These are phyloP conservation scores for Aegypius monachus DNA, from an alignment of 2,113 vertebrate species.

Conservation along the genomic window DNA sequence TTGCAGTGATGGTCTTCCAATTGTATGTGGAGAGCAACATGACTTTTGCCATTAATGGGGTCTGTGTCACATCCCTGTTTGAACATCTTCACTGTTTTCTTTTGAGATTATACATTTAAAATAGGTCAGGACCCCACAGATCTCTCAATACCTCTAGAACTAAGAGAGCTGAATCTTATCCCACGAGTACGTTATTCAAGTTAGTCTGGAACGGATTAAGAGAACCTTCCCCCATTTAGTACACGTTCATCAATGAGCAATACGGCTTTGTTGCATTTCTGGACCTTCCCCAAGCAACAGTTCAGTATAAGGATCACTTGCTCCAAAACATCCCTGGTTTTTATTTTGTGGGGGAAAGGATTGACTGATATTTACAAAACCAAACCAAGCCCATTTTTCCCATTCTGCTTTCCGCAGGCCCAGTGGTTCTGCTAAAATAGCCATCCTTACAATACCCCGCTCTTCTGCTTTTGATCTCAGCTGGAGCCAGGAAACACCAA, in stretches of 20 bases:
- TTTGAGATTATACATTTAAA: rapidly evolving
- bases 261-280: background rate
- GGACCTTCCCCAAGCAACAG: background rate
- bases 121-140: background rate
- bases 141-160: background rate
- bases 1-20: background rate
- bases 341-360: background rate
- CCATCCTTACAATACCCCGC: background rate
- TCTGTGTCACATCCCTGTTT: background rate
- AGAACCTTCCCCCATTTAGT: background rate
- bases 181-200: rapidly evolving
- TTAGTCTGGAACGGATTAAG: background rate
- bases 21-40: rapidly evolving
- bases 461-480: conserved; percentile 13
- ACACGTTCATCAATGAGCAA: background rate
- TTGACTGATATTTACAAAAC: background rate
- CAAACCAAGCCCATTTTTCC: background rate
- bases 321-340: background rate
- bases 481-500: conserved; percentile 22
- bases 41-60: background rate
- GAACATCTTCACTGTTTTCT: background rate
- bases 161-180: background rate
- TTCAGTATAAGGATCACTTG: background rate
- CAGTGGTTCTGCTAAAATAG: background rate
- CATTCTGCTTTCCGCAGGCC: background rate